Evolutionary conservation across 2,797 vertebrate species (phyloP).

Genomic region (Eulemur rubriventer): DNA sequence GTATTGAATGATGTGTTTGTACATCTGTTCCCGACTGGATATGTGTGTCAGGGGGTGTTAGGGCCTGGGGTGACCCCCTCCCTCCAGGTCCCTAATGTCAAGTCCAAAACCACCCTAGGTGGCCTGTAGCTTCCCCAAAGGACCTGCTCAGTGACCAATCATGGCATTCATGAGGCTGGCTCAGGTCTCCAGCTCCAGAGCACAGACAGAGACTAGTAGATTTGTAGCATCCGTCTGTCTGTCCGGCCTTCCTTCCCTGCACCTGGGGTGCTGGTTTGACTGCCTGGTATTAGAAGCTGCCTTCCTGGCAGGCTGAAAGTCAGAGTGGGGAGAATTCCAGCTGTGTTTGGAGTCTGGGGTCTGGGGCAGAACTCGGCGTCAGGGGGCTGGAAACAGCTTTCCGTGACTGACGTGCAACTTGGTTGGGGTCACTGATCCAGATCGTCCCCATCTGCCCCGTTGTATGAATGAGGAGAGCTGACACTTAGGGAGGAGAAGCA

Average conservation of each 20-base stretch:
- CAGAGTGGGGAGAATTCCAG: background rate
- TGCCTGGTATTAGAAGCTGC: background rate
- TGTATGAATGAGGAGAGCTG: background rate
- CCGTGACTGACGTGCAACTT: too few species aligned
- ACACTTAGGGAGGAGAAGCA: background rate
- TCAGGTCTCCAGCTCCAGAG: background rate
- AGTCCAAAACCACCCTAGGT: constrained; percentile 5
- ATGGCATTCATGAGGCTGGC: constrained; percentile 32
- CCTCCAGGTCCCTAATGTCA: constrained; percentile 53
- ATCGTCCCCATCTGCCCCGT: background rate
- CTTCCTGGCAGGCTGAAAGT: background rate
- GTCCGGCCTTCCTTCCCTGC: background rate
- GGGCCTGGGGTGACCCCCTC: constrained; percentile 33
- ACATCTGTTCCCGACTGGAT: background rate
- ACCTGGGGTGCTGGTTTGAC: background rate
- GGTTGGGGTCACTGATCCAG: fast-evolving
- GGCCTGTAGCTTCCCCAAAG: background rate
- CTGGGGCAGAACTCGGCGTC: background rate
- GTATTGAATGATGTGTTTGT: background rate
- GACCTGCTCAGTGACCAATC: background rate
- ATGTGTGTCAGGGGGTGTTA: background rate
- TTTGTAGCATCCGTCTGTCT: background rate
- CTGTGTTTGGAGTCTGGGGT: background rate
- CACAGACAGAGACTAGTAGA: background rate
- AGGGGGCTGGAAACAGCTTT: background rate